These are phyloP conservation scores for Acrobasis repandana DNA, from an alignment of 2,888 invertebrate species.

Conservation along the genomic window DNA sequence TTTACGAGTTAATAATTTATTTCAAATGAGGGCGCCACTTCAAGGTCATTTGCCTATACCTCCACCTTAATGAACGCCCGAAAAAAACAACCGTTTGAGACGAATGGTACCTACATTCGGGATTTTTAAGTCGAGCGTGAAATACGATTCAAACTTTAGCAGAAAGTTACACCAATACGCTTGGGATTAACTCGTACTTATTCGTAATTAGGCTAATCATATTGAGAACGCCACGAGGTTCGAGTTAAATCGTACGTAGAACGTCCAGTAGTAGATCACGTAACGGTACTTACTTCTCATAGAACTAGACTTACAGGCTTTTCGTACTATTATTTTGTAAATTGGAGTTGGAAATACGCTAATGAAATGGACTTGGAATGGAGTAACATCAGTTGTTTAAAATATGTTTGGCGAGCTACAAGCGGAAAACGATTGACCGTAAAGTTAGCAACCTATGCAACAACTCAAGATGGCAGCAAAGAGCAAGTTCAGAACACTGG, in stretches of 20 bases:
- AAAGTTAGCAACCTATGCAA: slow-evolving; percentile 45
- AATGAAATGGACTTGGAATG: no score
- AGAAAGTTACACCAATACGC: not conserved
- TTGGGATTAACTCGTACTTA: not conserved
- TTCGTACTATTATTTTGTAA: slow-evolving; percentile 49
- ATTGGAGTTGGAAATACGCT: no score
- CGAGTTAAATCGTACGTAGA: not conserved
- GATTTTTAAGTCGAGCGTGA: slow-evolving; percentile 24
- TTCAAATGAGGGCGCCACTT: no score
- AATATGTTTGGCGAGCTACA: not conserved
- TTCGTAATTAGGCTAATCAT: not conserved
- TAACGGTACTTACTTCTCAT: slow-evolving; percentile 51
- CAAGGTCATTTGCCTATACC: no score
- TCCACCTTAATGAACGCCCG: slow-evolving; percentile 67
- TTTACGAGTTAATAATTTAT: no score
- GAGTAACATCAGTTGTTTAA: not conserved
- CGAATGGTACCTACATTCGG: slow-evolving; percentile 49
- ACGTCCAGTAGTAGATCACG: slow-evolving; percentile 46
- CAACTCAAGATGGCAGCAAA: slow-evolving; percentile 51
- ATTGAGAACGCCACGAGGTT: not conserved
- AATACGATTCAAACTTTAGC: slow-evolving; percentile 8
- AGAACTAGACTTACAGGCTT: slow-evolving; percentile 54
- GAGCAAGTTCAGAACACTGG: slow-evolving; percentile 39
- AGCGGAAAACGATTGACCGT: slow-evolving; percentile 45
- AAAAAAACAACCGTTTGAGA: slow-evolving; percentile 47